Conservation (phyloP, 1,140 invertebrate species). For the Trachymyrmex septentrionalis region DNA sequence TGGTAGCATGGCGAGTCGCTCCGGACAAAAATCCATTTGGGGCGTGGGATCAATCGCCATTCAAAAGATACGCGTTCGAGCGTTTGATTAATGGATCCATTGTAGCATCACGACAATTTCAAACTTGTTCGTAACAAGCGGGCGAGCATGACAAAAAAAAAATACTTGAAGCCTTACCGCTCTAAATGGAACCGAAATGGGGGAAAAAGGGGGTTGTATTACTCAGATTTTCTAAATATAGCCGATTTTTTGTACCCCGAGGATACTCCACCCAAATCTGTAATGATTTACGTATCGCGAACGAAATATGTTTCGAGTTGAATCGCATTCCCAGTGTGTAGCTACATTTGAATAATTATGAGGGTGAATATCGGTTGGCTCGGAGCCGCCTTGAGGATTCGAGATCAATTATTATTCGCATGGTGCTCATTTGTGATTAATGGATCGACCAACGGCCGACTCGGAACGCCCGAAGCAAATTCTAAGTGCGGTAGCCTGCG, state of each 20-base stretch:
- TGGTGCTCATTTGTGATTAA: slow-evolving; percentile 68
- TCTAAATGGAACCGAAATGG: neutral
- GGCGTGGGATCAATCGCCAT: slow-evolving; percentile 63
- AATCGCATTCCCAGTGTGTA: neutral
- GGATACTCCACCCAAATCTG: too few species aligned
- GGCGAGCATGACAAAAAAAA: slow-evolving; percentile 8
- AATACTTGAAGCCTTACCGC: neutral
- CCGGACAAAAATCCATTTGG: slow-evolving; percentile 66
- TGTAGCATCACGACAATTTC: slow-evolving; percentile 56
- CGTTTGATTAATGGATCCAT: slow-evolving; percentile 65
- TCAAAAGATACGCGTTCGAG: slow-evolving; percentile 42
- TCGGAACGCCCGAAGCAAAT: slow-evolving; percentile 32
- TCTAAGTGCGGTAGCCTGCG: neutral
- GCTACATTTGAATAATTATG: neutral
- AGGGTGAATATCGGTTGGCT: neutral
- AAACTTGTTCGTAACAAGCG: slow-evolving; percentile 43
- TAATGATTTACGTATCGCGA: slow-evolving; percentile 11
- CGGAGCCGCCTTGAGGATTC: neutral
- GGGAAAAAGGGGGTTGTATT: neutral
- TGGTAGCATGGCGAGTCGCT: slow-evolving; percentile 25
- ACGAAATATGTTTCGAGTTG: neutral
- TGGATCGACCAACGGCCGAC: slow-evolving; percentile 32
- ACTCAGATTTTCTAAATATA: neutral
- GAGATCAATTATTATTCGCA: slow-evolving; percentile 72
- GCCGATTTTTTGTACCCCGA: neutral